Evolutionary conservation across 2,113 vertebrate genomes (phyloP), one percentile per base, ranked within the genome.

Genomic region (Periophthalmus modestus): DNA sequence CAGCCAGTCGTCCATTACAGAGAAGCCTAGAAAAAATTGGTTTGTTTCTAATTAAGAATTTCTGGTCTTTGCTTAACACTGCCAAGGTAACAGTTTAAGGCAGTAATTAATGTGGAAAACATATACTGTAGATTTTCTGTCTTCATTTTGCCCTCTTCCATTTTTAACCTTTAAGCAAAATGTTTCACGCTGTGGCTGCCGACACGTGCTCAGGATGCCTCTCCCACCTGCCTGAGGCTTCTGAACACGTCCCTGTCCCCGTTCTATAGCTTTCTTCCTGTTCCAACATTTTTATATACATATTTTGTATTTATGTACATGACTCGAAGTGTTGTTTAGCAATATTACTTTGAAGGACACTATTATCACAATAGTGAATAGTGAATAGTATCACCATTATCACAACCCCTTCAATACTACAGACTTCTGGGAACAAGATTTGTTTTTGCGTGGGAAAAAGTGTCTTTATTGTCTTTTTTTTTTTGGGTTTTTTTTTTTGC

Each of bases 11-110:
- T 59, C 13, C 24, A 59, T 59, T 28, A 23, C 4, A 59, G 57
- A 28, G 7, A 23, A 61, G 59, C 59, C 59, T 62, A 7, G 79
- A 81, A 73, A 69, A 58, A 75, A 71, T 85, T n/a, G 73, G 88
- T 76, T 59, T 55, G 48, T n/a, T 66, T 83, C 84, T 85, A 85
- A 81, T 77, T 73, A 68, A 81, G 69, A 76, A 66, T 84, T 71
- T 72, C 65, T 72, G 58, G 66, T 18, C 48, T 85, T 74, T 0
- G 74, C 88, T 80, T 75, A 79, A 65, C 85, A 85, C 88, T 87
- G 88, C 88, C 89, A 89, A 79, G 72, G 79, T 84, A 83, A 84
- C 75, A 68, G 74, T 82, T 69, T 73, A 83, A 77, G 79, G 81
- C 88, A 85, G 81, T 73, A n/a, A 86, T 54, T 85, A 74, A 78